Evolutionary conservation across 2,888 invertebrate genomes (phyloP), one percentile per base, ranked within the genome.

Genomic region (Scaptomyza polygonia): DNA sequence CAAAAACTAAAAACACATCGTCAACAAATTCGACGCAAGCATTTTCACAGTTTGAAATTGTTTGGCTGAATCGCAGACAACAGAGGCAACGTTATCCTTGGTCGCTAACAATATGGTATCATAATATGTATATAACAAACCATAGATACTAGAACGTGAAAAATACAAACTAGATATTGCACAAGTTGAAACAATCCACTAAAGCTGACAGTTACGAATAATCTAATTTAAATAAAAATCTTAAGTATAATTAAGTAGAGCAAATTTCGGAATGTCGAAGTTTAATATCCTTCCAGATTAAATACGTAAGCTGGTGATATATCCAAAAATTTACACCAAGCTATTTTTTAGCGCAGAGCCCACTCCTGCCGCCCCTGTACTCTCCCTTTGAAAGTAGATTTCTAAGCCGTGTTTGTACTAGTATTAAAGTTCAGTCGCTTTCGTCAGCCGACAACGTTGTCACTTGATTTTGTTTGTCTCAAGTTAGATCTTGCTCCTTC

Each of bases 81-180:
- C 88, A 88, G 80, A 83, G 89, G 83, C 90, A 85, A 67, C 84
- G 88, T 57, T 91, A 89, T 88, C 91, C 91, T 72, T 91, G 91
- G 91, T 91, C 91, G 78, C 84, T 91, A 70, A 91, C 91, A 88
- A 91, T 91, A 88, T 91, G 91, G 91, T 91, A 91, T 88, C 63
- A 73, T 62, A 69, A 72, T 72, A 75, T 77, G 77, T 75, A 75
- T 77, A 73, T 76, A 58, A 44, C 39, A 54, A 32, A 36, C 40
- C 48, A 57, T 40, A 42, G 48, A 48, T 44, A 48, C 25, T 43
- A 34, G 29, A 42, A 14, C 42, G 14, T 36, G 53, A 34, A 52
- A 36, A 36, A 27, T 36, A 14, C 7, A 27, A 39, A 48, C 34
- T 56, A 68, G 49, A 52, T 7, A 48, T 18, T 58, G 62, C 72